Conservation (phyloP, 2,113 vertebrate species). For the Proteles cristata region DNA sequence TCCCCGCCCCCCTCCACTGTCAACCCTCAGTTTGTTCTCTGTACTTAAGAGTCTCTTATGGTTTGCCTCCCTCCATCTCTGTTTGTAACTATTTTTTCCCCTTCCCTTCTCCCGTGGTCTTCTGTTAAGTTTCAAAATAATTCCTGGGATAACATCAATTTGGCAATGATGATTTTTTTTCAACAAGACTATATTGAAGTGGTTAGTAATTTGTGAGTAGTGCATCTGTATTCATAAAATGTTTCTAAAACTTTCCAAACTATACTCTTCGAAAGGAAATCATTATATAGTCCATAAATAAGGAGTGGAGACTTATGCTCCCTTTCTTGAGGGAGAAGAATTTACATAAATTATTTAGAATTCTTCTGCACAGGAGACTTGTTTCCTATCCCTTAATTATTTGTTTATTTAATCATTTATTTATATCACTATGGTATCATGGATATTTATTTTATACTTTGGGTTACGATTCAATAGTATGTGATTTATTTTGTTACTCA, state of each 20-base stretch:
- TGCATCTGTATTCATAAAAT: not conserved
- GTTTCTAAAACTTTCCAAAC: not conserved
- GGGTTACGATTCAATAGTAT: not conserved
- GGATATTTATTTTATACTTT: conserved; percentile 45
- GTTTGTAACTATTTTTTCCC: too few species aligned
- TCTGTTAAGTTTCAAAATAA: not conserved
- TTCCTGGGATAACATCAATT: not conserved
- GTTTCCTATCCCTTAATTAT: not conserved
- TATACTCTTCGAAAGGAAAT: not conserved
- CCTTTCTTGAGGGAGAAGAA: not conserved
- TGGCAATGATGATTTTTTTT: not conserved
- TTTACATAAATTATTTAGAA: conserved; percentile 40
- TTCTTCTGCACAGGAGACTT: not conserved
- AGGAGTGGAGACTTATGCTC: not conserved
- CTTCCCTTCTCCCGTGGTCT: too few species aligned
- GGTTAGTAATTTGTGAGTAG: not conserved
- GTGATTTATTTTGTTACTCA: conserved; percentile 31
- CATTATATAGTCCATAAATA: not conserved
- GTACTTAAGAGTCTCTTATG: too few species aligned
- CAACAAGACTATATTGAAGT: not conserved
- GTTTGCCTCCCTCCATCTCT: too few species aligned
- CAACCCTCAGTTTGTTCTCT: too few species aligned
- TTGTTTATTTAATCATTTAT: conserved; percentile 45
- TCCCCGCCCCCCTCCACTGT: too few species aligned
- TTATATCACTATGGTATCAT: not conserved